These are phyloP conservation scores for Syritta pipiens DNA, from an alignment of 2,888 invertebrate species.

Conservation along the genomic window DNA sequence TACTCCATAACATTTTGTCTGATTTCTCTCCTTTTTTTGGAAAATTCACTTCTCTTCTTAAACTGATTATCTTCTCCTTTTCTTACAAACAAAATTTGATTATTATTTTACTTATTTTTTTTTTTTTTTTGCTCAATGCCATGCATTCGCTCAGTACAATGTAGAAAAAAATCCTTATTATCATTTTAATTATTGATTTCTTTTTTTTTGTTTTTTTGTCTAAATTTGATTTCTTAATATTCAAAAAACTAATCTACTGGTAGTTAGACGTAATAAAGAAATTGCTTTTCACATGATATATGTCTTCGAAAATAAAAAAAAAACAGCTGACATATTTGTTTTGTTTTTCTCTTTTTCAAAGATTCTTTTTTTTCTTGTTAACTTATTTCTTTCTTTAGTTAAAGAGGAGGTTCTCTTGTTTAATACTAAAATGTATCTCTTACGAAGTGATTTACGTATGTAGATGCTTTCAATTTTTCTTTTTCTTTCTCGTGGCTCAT, in stretches of 20 bases:
- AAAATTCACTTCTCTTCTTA: no score
- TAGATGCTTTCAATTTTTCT: no score
- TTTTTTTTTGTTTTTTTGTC: constrained; percentile 5
- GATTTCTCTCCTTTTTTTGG: no score
- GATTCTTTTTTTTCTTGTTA: constrained; percentile 9
- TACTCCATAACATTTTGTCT: no score
- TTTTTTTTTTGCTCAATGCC: constrained; percentile 48
- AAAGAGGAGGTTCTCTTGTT: constrained; percentile 24
- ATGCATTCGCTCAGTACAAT: constrained; percentile 64
- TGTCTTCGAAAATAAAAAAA: constrained; percentile 22
- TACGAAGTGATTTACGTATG: constrained; percentile 39
- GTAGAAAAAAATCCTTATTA: constrained; percentile 60
- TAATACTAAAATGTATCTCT: constrained; percentile 41
- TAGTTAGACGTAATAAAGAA: constrained; percentile 42
- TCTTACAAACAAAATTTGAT: no score
- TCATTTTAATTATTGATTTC: constrained; percentile 22
- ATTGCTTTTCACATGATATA: constrained; percentile 66
- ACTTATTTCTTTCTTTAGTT: constrained; percentile 23
- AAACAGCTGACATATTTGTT: neutral
- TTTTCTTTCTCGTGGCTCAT: neutral
- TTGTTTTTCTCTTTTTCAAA: neutral
- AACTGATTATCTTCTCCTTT: no score
- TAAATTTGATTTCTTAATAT: constrained; percentile 15
- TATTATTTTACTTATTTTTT: constrained; percentile 39
- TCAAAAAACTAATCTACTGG: constrained; percentile 30